Evolutionary conservation across 2,888 invertebrate species (phyloP), one percentile per base, ranked within the genome.

Genomic region (Theristus sp.): DNA sequence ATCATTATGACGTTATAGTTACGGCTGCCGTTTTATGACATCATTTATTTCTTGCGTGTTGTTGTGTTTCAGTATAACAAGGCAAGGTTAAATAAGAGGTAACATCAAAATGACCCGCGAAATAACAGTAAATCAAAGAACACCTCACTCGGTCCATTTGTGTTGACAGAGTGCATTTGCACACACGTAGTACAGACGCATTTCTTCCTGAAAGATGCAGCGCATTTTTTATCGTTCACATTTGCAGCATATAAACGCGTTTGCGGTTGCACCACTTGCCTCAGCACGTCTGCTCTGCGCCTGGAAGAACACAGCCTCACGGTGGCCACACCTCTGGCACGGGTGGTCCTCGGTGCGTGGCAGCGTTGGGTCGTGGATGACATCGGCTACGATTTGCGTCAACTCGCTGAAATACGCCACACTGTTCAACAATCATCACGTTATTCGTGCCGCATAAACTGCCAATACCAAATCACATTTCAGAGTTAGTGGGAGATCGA

Each of bases 251-350:
- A 6, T 6, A n/a, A n/a, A 24, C 27, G 56, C 25, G 10, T 6
- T 13, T 17, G 10, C n/a, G 49, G n/a, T 65, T 68, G 38, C 6
- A 38, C 38, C 17, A 13, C 6, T 38, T 17, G 80, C 81, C 81
- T 96, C 96, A 71, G 94, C 94, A 68, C 91, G 82, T 64, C 90
- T 81, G 0, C 93, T 91, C 75, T 94, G 93, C 0, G 96, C 94
- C 80, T 91, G 90, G 78, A 99, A 99, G 78, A 99, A 99, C 6
- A 99, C 98, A 0, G 96, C 91, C 75, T 96, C 93, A 63, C 87
- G 82, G 75, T 93, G 87, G 64, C 83, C 83, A 76, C 98, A 99
- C 74, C 89, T 88, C 0, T 96, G 94, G 75, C 98, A 98, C 61
- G 89, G 88, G 77, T 99, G 98, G 70, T 98, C 94, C 75, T 94